phyloP scores from a whole-genome alignment of 2,888 invertebrate species.

The Eulithis prunata region DNA sequence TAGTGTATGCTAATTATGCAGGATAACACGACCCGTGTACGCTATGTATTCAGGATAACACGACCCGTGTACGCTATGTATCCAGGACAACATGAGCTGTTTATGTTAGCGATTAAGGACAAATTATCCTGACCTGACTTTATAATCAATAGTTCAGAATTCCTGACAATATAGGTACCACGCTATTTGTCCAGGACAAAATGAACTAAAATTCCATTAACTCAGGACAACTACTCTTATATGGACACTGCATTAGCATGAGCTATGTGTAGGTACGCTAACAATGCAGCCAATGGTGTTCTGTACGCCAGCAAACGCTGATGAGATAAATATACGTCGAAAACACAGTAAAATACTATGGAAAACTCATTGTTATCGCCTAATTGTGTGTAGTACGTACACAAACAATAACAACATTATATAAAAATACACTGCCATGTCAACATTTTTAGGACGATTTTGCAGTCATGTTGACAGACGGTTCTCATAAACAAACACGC shows the following conservation, averaged over 20 bases:
- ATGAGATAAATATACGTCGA: not conserved
- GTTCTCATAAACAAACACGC: too few relatives aligned
- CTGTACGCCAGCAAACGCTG: not conserved
- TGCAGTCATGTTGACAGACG: too few relatives aligned
- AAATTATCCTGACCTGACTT: conserved; percentile 2
- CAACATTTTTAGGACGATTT: not conserved
- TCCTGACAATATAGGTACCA: too few relatives aligned
- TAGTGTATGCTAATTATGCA: not conserved
- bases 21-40: not conserved
- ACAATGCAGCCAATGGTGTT: not conserved
- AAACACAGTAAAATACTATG: not conserved
- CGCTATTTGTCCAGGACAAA: not conserved
- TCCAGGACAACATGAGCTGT: not conserved
- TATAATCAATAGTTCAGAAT: too few relatives aligned
- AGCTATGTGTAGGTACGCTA: too few relatives aligned
- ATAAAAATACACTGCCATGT: conserved; percentile 22
- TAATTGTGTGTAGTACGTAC: not conserved
- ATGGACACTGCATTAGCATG: too few relatives aligned
- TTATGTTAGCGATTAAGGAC: not conserved
- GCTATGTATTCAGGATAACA: not conserved
- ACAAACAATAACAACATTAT: not conserved
- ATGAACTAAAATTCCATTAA: not conserved
- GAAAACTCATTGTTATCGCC: too few relatives aligned
- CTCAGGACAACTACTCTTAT: too few relatives aligned
- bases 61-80: not conserved